Base-by-base conservation (phyloP, 2,888 invertebrate genomes). In the Congeria kusceri region DNA sequence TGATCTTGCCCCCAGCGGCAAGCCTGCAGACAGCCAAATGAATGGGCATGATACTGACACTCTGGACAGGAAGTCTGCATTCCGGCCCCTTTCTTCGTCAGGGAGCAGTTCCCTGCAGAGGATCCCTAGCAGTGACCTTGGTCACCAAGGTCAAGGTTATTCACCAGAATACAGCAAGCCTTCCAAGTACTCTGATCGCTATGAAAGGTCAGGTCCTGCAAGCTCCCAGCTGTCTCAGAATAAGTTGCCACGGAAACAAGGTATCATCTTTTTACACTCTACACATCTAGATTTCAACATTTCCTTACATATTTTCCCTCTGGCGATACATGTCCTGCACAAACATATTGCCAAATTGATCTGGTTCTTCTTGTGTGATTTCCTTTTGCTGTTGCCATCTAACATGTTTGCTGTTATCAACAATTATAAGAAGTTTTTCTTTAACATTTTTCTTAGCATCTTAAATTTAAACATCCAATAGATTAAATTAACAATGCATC, bases 11-110 rank as follows among this genome's bases (percentile, higher is more conserved):
- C 69, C 58, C 20, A 47, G 68, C 7, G 47, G 44, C 57, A 56
- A 57, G 39, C 64, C 46, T 4, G 18, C n/a, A 61, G 66, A 66
- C 29, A 59, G 44, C 28, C 27, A 27, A 11, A 44, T 39, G 18
- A 59, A 69, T 27, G 77, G 82, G 25, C 67, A 74, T 25, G 80
- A 80, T 56, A 3, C 32, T 32, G 81, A 83, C 29, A 49, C 77
- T 29, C 77, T 69, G 58, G 61, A 74, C 44, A 77, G 87, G 61
- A 84, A 86, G 57, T 88, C 88, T 18, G 89, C 89, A 18, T 89
- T 89, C 72, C 64, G 87, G 59, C 86, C 86, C 7, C 73, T 83
- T 28, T 79, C 83, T 0, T 65, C 74, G 1, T 64, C 64, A 3
- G 73, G 78, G 15, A 77, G 67, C 58, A 74, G 69, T 44, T 83